Evolutionary conservation across 1,140 invertebrate species (phyloP), one percentile per base, ranked within the genome.

Genomic region (Anagrus nilaparvatae): DNA sequence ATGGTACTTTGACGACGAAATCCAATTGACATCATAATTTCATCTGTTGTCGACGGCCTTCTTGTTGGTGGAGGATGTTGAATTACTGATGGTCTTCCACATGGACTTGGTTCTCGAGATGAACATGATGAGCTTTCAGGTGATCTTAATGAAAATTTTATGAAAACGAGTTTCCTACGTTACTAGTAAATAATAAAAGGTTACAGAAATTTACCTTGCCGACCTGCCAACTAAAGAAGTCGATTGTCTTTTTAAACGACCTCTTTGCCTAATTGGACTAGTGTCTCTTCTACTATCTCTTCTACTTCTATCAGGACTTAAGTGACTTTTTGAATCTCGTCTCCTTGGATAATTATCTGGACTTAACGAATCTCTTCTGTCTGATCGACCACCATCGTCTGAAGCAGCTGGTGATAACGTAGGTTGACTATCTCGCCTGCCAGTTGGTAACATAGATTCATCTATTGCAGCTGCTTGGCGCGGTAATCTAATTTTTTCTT

Each of bases 1-100:
- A 86, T 91, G 2, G 88, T 91, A 2, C 84, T 87, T 54, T 93
- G 87, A 23, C 87, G 73, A 1, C 88, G 75, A 63, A 93, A 93
- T 20, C 88, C 88, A 28, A 86, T 73, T 1, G 87, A 85, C 51
- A 91, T 91, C 12, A 93, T 65, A 50, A 93, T 93, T 63, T 93
- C 88, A 61, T 90, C 86, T 1, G 87, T 91, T 1, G 87, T 91
- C 7, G 87, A 91, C 67, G 91, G 88, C 49, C 87, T 69, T 48
- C 87, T 69, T 17, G 88, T 84, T 33, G 78, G 75, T 9, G 82
- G 83, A 39, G 81, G 73, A 51, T 80, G 73, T 39, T 58, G 57
- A 16, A 49, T 53, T 27, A 55, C 47, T 18, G 63, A 52, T 34
- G 56, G 65, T 9, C 81, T 62, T 6, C 79, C 78, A 44, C 80